Conservation (phyloP, 2,888 invertebrate genomes). For the Aleiodes leptofemur region DNA sequence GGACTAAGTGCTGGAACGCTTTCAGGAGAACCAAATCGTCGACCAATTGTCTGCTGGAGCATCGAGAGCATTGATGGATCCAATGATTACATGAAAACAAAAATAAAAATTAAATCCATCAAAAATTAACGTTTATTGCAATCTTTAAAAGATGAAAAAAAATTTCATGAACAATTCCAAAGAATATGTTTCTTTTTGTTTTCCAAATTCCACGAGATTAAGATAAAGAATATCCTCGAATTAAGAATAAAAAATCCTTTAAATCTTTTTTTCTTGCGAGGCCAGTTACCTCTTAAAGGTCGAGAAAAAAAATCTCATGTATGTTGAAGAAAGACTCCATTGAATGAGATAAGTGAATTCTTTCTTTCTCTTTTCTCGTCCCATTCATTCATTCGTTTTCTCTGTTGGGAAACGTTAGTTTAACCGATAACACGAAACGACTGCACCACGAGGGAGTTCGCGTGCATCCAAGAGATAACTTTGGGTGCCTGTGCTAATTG, state of each 20-base stretch:
- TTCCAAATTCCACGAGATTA: background rate
- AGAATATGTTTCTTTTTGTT: background rate
- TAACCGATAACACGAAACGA: constrained; percentile 17
- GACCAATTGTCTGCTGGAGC: constrained; percentile 14
- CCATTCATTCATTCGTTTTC: constrained; percentile 43
- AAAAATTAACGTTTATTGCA: too few relatives aligned
- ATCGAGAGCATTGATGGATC: constrained; percentile 16
- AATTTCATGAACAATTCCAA: background rate
- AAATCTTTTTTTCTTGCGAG: constrained; percentile 11
- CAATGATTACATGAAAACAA: background rate
- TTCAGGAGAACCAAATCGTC: constrained; percentile 12
- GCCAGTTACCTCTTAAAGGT: background rate
- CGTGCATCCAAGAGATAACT: constrained; percentile 65
- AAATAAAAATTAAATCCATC: background rate
- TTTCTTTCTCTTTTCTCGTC: background rate
- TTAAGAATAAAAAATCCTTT: too few relatives aligned
- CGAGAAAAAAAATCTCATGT: too few relatives aligned
- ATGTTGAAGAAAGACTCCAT: constrained; percentile 29
- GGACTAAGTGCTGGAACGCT: constrained; percentile 60
- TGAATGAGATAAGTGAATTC: constrained; percentile 45
- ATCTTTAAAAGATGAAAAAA: background rate
- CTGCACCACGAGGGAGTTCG: constrained; percentile 48
- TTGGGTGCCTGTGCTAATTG: constrained; percentile 66
- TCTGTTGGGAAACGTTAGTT: constrained; percentile 3
- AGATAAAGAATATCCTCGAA: too few relatives aligned